Conservation (phyloP, 2,113 vertebrate genomes). For the Erythrocebus patas region DNA sequence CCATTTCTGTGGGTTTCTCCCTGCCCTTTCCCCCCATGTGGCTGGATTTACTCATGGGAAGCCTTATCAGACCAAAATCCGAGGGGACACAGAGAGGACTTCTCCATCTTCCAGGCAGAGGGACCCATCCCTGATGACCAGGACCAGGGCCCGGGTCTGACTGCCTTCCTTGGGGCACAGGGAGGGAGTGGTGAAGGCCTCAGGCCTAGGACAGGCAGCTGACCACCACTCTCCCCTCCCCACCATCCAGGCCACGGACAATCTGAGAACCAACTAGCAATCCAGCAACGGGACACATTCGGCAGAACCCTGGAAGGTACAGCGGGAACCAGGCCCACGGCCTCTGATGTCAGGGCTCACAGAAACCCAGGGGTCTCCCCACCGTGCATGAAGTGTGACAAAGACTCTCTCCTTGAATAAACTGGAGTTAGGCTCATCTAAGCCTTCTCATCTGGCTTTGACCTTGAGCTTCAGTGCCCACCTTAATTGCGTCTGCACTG, state of each 20-base stretch:
- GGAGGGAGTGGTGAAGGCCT: background rate
- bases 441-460: background rate
- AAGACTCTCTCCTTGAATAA: background rate
- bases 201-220: background rate
- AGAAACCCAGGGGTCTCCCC: background rate
- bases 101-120: too few relatives aligned
- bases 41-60: too few relatives aligned
- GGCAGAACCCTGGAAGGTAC: background rate
- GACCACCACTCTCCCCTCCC: background rate
- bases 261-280: background rate
- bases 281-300: background rate
- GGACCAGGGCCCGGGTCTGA: background rate
- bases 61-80: too few relatives aligned
- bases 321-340: background rate
- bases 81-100: too few relatives aligned
- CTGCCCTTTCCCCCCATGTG: too few relatives aligned
- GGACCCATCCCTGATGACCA: too few relatives aligned
- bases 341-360: background rate
- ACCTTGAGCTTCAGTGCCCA: background rate
- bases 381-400: background rate
- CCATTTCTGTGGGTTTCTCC: too few relatives aligned
- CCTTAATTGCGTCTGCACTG: background rate
- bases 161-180: background rate
- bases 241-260: background rate
- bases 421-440: background rate